Percentiles rank a stretch among this genome's conserved stretches.
phyloP scores from a whole-genome alignment of 2,113 vertebrate genomes.

The Anolis carolinensis region DNA sequence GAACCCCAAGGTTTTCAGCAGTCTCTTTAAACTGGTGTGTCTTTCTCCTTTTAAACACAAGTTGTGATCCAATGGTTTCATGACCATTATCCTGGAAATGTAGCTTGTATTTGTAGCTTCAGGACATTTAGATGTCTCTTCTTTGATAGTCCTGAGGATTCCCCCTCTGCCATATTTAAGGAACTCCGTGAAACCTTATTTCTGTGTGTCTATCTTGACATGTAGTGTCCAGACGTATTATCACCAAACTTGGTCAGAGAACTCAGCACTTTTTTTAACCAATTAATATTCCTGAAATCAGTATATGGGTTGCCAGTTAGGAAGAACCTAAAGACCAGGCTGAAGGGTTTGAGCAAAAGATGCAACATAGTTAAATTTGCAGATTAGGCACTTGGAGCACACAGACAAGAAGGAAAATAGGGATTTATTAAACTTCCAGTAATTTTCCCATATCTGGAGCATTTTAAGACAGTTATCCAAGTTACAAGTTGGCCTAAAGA shows the following conservation, averaged over 20 bases:
- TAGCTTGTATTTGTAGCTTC: neutral
- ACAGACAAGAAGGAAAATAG: constrained; percentile 10
- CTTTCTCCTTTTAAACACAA: neutral
- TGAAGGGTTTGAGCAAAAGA: constrained; percentile 13
- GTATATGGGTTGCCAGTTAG: neutral
- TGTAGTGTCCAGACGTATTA: neutral
- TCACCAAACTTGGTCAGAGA: neutral
- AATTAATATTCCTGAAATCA: neutral
- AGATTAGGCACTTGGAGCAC: neutral
- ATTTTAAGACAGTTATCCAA: constrained; percentile 5
- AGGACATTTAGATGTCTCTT: neutral
- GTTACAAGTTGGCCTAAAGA: neutral
- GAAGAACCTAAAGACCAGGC: neutral
- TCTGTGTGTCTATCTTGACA: neutral
- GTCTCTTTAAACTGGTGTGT: constrained; percentile 16
- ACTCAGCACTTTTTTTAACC: neutral
- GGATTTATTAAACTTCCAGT: neutral
- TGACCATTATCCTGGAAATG: neutral
- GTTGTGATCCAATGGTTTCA: neutral
- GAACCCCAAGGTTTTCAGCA: constrained; percentile 4
- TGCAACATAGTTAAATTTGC: neutral
- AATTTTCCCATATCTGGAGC: neutral
- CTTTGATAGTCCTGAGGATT: neutral
- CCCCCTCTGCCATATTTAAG: neutral
- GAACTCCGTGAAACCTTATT: neutral